Conservation (phyloP, 2,113 vertebrate species). For the Tachuris rubrigastra region DNA sequence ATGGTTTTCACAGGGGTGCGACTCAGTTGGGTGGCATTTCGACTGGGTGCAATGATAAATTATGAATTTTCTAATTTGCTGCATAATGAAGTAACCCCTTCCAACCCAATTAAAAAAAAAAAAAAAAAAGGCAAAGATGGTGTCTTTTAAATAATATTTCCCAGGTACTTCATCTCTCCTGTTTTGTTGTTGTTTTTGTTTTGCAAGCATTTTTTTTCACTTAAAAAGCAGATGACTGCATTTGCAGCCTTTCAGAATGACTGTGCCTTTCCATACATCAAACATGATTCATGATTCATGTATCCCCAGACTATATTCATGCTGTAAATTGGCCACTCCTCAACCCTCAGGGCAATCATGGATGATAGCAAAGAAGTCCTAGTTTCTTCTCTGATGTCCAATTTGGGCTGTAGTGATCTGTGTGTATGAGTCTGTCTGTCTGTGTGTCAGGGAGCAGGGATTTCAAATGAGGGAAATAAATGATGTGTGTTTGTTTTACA, state of each 20-base stretch:
- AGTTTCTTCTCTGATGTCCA: conserved; percentile 45
- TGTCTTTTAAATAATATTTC: conserved; percentile 57
- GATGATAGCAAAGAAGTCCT: conserved; percentile 61
- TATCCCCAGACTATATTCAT: conserved; percentile 36
- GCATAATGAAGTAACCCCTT: conserved; percentile 97
- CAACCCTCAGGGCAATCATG: conserved; percentile 17
- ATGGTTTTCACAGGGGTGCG: conserved; percentile 92
- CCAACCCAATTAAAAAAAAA: conserved; percentile 81
- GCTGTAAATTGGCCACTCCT: conserved; percentile 54
- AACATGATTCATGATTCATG: conserved; percentile 49
- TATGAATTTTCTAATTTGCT: conserved; percentile 98
- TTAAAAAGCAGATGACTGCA: conserved; percentile 51
- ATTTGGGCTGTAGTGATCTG: conserved; percentile 45
- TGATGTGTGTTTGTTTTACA: conserved; percentile 64
- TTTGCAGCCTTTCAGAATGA: conserved; percentile 61
- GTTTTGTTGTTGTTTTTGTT: conserved; percentile 51
- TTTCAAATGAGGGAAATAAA: conserved; percentile 65
- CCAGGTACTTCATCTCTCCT: conserved; percentile 46
- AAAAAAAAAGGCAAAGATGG: conserved; percentile 44
- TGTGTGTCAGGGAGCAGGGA: conserved; percentile 48
- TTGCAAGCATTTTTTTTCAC: conserved; percentile 23
- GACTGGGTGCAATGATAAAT: conserved; percentile 99
- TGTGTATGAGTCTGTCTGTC: conserved; percentile 50
- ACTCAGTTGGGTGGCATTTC: conserved; percentile 99
- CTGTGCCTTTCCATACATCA: conserved; percentile 43